Evolutionary conservation across 2,113 vertebrate genomes (phyloP), one percentile per base, ranked within the genome.

Genomic region (Anarrhichthys ocellatus): DNA sequence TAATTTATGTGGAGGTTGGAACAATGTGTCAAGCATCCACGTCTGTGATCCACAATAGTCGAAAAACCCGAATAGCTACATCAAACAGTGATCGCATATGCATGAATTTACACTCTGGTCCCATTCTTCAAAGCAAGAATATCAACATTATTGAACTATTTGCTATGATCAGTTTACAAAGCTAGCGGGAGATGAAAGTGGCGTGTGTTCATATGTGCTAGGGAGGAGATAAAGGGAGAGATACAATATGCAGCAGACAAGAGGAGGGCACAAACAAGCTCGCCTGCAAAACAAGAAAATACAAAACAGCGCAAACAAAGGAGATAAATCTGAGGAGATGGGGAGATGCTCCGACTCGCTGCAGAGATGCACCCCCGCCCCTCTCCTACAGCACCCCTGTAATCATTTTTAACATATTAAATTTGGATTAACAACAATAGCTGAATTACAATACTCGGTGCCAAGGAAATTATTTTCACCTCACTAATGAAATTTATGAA

Each of bases 401-500:
- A 91, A 92, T 93, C 76, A 87, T 82, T 88, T 81, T 75, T 68
- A 91, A 87, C 78, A 90, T 89, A 92, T 92, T 93, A 92, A 90
- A 93, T 91, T 86, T 92, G 90, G 87, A 92, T 92, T 93, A 92
- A 88, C 82, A 89, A 90, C 89, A 90, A 91, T 87, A 76, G 87
- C 67, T 71, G 81, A 89, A 90, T 92, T 88, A 90, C 85, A 92
- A 88, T 85, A 76, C 83, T 68, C 38, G 83, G 75, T 87, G 89
- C 82, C 80, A 76, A 82, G 89, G 88, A 92, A 92, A 93, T 92
- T 81, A 89, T 93, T 91, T 89, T 90, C 84, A 83, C 82, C 76
- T 84, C 81, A 34, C 89, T 92, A 92, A 94, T 93, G 92, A 93
- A 90, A 94, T 91, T 92, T 86, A 91, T 89, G 78, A 94, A 92